Percentiles rank a stretch among this genome's conserved stretches.
These are phyloP conservation scores for Norana najaformis DNA, from an alignment of 2,888 invertebrate species.

Conservation along the genomic window DNA sequence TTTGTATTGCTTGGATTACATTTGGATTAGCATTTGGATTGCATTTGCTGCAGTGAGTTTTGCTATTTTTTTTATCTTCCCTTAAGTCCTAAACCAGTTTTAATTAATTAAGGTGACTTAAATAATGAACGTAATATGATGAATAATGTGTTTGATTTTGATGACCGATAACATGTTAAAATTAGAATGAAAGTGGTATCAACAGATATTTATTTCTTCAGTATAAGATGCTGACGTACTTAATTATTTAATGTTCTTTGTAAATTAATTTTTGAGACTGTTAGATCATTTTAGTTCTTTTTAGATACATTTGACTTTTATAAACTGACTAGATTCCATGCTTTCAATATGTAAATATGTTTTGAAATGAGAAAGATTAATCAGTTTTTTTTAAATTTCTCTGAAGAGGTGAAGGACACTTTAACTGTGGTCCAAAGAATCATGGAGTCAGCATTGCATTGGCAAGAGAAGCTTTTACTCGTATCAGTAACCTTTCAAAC, in stretches of 20 bases:
- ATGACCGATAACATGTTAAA: not conserved
- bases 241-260: not conserved
- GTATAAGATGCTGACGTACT: not conserved
- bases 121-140: not conserved
- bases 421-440: constrained; percentile 78
- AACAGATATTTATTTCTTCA: not conserved
- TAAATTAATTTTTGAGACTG: not conserved
- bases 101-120: not conserved
- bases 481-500: constrained; percentile 52
- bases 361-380: not conserved
- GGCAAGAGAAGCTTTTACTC: constrained; percentile 69
- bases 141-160: not conserved
- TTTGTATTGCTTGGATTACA: not conserved
- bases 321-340: not conserved
- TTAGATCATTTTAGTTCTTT: not conserved
- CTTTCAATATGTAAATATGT: not conserved
- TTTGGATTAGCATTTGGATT: not conserved
- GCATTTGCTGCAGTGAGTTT: not conserved
- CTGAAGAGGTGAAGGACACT: constrained; percentile 71
- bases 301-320: not conserved
- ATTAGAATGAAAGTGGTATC: not conserved
- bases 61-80: not conserved
- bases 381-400: not conserved
- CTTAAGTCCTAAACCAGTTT: not conserved
- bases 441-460: constrained; percentile 76